Base-by-base conservation (phyloP, 2,888 invertebrate genomes). In the Agapetus fuscipes region DNA sequence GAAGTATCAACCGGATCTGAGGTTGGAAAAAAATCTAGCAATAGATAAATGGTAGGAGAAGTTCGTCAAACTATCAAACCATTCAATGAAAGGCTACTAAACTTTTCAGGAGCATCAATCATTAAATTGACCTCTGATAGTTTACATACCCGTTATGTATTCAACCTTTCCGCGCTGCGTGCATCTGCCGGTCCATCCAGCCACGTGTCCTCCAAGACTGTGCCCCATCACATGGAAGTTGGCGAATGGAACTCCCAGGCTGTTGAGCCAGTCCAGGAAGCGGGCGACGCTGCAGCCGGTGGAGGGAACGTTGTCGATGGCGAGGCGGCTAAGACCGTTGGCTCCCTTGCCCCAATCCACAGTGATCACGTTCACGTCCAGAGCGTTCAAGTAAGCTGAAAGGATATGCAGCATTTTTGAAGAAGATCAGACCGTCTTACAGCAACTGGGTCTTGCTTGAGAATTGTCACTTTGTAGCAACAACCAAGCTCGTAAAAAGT, bases 151-250 rank as follows among this genome's bases (percentile, higher is more conserved):
- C 46, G 71, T 62, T 28, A 73, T 70, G 2, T 66, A 63, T 42
- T 69, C 64, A 15, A 69, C 61, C 14, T 63, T 65, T 31, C 74
- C 76, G 51, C 61, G 52, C 40, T 58, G 62, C 1, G 66, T 63
- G 48, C 62, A 64, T 46, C 74, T 74, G 2, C 71, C 76, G 29
- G 74, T 64, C 42, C 68, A 66, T 3, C 74, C 73, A 30, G 67
- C 64, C 3, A 71, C 71, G 52, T 74, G 72, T 10, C 71, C 72
- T 3, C 75, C 76, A 34, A 76, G 59, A 49, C 76, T 76, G 48
- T 76, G 71, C 1, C 72, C 76, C 26, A 74, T 68, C 1, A 70
- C 57, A 48, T 70, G 70, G n/a, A 70, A 62, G 31, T 66, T 31
- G 5, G 10, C 15, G 3, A 36, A 20, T 1, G 30, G 5, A 6